Evolutionary conservation across 2,797 vertebrate genomes (phyloP).

Genomic region (Peromyscus attwateri): DNA sequence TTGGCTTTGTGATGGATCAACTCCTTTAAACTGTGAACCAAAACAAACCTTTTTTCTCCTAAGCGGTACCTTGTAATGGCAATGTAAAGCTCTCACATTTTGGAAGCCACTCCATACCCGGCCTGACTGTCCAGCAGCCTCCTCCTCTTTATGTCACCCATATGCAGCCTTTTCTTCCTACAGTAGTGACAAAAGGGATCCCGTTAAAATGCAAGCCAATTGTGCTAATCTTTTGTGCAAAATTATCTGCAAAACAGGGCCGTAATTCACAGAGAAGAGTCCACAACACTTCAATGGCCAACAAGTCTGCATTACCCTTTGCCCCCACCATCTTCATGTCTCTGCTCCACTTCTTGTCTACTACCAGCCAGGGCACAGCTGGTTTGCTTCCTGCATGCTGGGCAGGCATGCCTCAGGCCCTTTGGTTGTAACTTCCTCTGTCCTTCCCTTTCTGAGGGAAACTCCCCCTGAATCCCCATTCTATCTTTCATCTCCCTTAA

Average conservation of each 20-base stretch:
- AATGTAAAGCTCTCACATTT: background rate
- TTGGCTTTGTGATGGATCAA: background rate
- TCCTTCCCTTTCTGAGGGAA: background rate
- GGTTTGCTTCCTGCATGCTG: background rate
- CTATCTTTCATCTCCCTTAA: background rate
- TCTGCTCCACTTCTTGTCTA: background rate
- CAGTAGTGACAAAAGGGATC: background rate
- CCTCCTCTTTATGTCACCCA: background rate
- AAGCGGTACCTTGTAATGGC: too few relatives aligned
- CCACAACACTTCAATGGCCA: background rate
- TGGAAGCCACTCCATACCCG: background rate
- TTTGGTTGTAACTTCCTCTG: background rate
- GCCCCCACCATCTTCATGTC: background rate
- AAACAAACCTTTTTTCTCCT: too few relatives aligned
- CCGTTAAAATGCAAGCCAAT: background rate
- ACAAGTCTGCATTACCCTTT: background rate
- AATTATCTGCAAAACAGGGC: background rate
- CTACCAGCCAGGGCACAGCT: too few relatives aligned
- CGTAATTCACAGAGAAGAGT: background rate
- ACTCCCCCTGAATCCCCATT: background rate
- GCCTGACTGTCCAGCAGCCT: background rate
- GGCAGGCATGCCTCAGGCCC: background rate
- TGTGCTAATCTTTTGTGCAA: background rate
- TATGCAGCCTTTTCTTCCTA: background rate
- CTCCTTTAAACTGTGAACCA: background rate